Conservation (phyloP, 2,113 vertebrate genomes). For the Argyrosomus japonicus region DNA sequence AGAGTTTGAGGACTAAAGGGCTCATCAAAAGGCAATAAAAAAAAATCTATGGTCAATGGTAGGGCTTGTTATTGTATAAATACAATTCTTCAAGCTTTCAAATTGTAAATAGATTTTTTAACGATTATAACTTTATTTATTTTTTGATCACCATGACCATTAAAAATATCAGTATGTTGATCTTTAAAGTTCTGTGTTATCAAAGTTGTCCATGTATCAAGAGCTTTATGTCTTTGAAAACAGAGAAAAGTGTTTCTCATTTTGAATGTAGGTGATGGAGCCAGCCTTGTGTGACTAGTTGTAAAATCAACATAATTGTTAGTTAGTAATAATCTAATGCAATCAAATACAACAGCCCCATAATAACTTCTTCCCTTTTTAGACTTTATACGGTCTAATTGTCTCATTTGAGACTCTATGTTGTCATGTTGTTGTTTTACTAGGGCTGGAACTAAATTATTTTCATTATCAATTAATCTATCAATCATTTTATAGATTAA, state of each 20-base stretch:
- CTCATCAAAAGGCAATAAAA: neutral
- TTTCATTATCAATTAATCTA: too few species aligned
- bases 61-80: neutral
- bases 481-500: too few species aligned
- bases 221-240: neutral
- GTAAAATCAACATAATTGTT: neutral
- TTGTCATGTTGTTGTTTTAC: neutral
- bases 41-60: neutral
- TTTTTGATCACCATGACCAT: neutral
- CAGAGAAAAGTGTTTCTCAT: neutral
- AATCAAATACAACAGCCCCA: neutral
- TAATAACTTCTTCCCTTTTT: neutral
- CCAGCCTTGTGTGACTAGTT: neutral
- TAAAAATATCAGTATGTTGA: neutral
- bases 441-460: too few species aligned
- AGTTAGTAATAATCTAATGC: neutral
- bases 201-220: neutral
- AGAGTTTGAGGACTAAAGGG: constrained; percentile 68
- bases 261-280: neutral
- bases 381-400: too few species aligned
- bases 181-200: neutral
- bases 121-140: constrained; percentile 18
- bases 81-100: neutral
- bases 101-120: constrained; percentile 13
- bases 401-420: neutral